A percentile compares a stretch with the other conserved stretches of the same genome.
phyloP scores from a whole-genome alignment of 2,113 vertebrate genomes.

The Ceyx melanurus region DNA sequence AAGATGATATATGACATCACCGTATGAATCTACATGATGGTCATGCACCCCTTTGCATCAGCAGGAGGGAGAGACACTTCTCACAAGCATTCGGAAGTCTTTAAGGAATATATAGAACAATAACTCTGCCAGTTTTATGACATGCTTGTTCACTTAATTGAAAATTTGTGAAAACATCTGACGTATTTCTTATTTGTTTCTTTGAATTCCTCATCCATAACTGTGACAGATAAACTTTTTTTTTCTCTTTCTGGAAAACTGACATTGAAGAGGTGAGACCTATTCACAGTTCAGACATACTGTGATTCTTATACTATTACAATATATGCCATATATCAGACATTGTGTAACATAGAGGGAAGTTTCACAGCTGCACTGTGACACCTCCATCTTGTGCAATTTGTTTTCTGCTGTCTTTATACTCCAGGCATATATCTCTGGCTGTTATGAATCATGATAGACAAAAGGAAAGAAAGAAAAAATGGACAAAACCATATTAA shows the following conservation, averaged over 20 bases:
- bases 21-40: neutral
- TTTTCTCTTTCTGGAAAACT: neutral
- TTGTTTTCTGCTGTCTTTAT: neutral
- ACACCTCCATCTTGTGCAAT: neutral
- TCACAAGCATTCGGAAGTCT: neutral
- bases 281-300: neutral
- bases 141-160: neutral
- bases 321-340: neutral
- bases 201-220: neutral
- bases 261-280: neutral
- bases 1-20: neutral
- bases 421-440: neutral
- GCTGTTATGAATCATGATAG: rapidly evolving
- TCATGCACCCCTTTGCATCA: rapidly evolving
- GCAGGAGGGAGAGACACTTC: neutral
- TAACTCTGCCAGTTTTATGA: neutral
- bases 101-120: neutral
- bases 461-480: no score
- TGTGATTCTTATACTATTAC: neutral
- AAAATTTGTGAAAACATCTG: neutral
- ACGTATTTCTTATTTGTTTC: neutral
- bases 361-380: neutral
- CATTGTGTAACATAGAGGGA: neutral
- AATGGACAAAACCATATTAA: neutral
- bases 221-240: neutral